Evolutionary conservation across 2,113 vertebrate genomes (phyloP).

Genomic region (Pholis gunnellus): DNA sequence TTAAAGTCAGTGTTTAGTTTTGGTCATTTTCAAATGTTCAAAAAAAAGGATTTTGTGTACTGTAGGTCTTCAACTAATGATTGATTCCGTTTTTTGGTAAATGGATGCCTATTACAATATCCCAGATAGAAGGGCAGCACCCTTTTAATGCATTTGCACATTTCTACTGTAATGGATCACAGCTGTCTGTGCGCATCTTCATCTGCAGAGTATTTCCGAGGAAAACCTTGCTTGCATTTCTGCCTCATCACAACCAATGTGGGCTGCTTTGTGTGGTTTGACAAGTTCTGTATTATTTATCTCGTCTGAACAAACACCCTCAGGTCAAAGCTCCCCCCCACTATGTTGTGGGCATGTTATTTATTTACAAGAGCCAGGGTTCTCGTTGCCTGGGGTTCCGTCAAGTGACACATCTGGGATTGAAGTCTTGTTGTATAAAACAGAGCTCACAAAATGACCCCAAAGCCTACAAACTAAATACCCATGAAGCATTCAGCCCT

Average conservation of each 20-base stretch:
- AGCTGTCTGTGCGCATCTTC: neutral
- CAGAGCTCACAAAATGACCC: conserved; percentile 5
- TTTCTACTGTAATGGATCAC: neutral
- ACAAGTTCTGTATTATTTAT: conserved; percentile 60
- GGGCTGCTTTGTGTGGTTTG: conserved; percentile 20
- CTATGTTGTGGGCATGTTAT: conserved; percentile 35
- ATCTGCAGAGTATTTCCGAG: neutral
- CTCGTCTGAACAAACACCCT: conserved; percentile 62
- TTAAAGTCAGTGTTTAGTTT: neutral
- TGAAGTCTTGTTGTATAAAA: conserved; percentile 17
- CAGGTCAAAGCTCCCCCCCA: conserved; percentile 21
- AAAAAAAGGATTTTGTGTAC: neutral
- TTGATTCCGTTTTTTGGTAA: neutral
- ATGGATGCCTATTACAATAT: neutral
- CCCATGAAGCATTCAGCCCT: neutral
- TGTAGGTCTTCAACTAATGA: too few species aligned
- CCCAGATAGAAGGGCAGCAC: neutral
- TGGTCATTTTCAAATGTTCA: neutral
- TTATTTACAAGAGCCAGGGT: conserved; percentile 49
- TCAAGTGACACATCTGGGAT: conserved; percentile 37
- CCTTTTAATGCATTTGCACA: neutral
- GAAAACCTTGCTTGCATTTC: conserved; percentile 9
- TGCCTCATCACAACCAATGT: conserved; percentile 18
- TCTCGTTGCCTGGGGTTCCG: conserved; percentile 37
- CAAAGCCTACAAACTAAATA: conserved; percentile 13